Evolutionary conservation across 1,140 invertebrate species (phyloP).

Genomic region (Camponotus pennsylvanicus): DNA sequence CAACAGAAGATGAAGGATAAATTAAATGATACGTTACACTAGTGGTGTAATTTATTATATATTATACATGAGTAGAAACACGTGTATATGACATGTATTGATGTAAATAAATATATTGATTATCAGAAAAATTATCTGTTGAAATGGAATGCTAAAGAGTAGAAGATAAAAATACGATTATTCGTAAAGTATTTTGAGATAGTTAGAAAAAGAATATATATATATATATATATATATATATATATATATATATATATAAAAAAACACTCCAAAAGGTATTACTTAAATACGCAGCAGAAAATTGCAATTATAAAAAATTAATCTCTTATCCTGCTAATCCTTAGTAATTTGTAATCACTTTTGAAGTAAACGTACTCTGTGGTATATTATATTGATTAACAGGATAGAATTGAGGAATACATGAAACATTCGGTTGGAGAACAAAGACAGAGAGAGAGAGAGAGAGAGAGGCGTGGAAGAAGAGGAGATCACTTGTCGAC

Average conservation of each 20-base stretch:
- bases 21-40: not conserved
- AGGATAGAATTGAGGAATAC: conserved; percentile 16
- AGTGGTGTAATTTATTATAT: conserved; percentile 25
- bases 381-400: conserved; percentile 31
- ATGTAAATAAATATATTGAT: conserved; percentile 16
- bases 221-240: too few species aligned
- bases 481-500: conserved; percentile 71
- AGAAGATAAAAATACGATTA: not conserved
- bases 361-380: not conserved
- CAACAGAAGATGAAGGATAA: not conserved
- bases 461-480: conserved; percentile 2
- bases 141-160: not conserved
- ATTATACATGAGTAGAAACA: not conserved
- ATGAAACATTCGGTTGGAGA: conserved; percentile 30
- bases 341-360: conserved; percentile 1
- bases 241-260: too few species aligned
- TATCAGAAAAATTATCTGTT: not conserved
- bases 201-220: not conserved
- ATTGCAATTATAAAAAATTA: too few species aligned
- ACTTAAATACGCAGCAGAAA: too few species aligned
- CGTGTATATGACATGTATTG: not conserved
- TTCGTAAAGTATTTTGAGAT: not conserved
- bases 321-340: too few species aligned
- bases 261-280: too few species aligned
- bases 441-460: conserved; percentile 11